These are phyloP conservation scores for Larimichthys polyactis DNA, from an alignment of 2,113 vertebrate genomes.

Conservation along the genomic window DNA sequence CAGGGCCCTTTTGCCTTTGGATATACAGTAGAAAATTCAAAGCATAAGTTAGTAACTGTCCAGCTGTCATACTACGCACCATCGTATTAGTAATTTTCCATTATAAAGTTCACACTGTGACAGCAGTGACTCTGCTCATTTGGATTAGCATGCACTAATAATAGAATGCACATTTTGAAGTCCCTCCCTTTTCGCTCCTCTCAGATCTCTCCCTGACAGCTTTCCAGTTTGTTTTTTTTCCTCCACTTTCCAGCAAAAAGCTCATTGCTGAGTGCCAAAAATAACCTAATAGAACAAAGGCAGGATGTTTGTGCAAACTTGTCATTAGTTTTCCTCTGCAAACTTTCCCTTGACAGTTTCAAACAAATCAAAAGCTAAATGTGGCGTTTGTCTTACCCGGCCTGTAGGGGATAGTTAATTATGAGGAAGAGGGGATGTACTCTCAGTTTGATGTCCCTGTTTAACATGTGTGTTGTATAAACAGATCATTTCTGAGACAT, in stretches of 20 bases:
- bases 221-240: constrained; percentile 62
- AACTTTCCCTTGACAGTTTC: constrained; percentile 73
- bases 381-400: constrained; percentile 60
- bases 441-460: constrained; percentile 47
- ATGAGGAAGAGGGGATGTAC: constrained; percentile 47
- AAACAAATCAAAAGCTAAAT: constrained; percentile 73
- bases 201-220: constrained; percentile 78
- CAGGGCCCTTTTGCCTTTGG: neutral
- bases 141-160: constrained; percentile 74
- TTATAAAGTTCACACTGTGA: constrained; percentile 49
- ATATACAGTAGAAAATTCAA: constrained; percentile 18
- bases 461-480: constrained; percentile 28
- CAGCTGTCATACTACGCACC: constrained; percentile 30
- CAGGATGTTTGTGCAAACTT: constrained; percentile 74
- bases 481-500: constrained; percentile 20
- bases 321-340: constrained; percentile 72
- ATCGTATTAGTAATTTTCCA: constrained; percentile 45
- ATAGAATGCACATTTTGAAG: constrained; percentile 76
- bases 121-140: constrained; percentile 64
- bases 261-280: constrained; percentile 72
- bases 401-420: constrained; percentile 69
- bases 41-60: constrained; percentile 33
- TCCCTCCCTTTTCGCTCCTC: constrained; percentile 63
- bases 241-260: constrained; percentile 69
- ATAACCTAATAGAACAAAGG: constrained; percentile 78